These are phyloP conservation scores for Ophioderma brevispina DNA, from an alignment of 35 echinoderm and acorn worm species.

Conservation along the genomic window DNA sequence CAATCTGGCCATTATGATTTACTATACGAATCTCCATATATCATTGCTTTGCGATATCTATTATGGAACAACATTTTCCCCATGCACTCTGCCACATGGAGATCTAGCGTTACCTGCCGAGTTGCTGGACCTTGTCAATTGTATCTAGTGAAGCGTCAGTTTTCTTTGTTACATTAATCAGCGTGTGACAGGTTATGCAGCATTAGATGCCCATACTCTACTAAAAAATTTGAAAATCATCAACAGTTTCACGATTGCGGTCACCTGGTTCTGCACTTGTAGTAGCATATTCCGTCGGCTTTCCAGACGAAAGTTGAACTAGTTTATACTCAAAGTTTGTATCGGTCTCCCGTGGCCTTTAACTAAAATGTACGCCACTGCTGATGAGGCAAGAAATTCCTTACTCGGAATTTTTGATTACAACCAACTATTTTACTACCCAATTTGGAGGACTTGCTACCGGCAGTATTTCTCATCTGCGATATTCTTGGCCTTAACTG, in stretches of 20 bases:
- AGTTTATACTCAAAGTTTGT: background rate
- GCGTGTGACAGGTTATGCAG: background rate
- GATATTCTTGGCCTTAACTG: background rate
- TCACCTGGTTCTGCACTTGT: background rate
- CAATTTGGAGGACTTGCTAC: background rate
- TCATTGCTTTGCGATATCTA: background rate
- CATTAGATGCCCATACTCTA: background rate
- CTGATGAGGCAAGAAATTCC: background rate
- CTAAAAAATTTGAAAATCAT: background rate
- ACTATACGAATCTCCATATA: background rate
- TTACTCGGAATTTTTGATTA: background rate
- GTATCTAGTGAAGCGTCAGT: conserved; percentile 10
- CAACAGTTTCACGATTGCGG: background rate
- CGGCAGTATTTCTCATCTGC: background rate
- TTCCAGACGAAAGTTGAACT: background rate
- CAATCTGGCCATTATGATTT: background rate
- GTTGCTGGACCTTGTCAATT: background rate
- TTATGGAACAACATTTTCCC: background rate
- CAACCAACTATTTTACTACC: background rate
- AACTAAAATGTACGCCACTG: background rate
- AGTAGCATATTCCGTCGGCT: background rate
- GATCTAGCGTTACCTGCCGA: background rate
- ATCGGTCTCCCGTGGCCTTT: background rate
- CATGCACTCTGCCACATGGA: background rate
- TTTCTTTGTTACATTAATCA: conserved; percentile 11